A percentile compares a stretch with the other conserved stretches of the same genome.
Evolutionary conservation across 2,113 vertebrate genomes (phyloP).

Genomic region (Embiotoca jacksoni): DNA sequence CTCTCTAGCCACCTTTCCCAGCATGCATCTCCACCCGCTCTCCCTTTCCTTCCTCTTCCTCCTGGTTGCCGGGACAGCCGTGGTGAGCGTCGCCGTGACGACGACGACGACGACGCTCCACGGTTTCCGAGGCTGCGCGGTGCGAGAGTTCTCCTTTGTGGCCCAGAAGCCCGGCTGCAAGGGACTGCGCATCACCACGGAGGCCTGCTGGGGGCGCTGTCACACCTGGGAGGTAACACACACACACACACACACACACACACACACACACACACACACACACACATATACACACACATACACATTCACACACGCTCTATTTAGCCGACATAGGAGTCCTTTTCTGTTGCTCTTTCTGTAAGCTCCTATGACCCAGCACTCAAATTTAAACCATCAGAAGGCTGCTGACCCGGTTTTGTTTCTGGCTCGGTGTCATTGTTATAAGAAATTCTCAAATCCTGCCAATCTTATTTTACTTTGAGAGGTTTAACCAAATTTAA

Average conservation of each 20-base stretch:
- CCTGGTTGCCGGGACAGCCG: conserved; percentile 51
- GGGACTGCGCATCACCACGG: conserved; percentile 76
- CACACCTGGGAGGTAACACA: conserved; percentile 84
- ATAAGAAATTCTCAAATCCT: conserved; percentile 13
- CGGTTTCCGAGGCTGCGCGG: conserved; percentile 81
- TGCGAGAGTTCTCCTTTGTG: conserved; percentile 83
- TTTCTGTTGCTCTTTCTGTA: conserved; percentile 22
- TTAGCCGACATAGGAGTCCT: no score
- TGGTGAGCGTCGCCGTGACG: conserved; percentile 52
- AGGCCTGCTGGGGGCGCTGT: conserved; percentile 86
- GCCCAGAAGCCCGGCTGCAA: conserved; percentile 83
- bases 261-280: not conserved
- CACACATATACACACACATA: no score
- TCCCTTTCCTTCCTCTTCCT: conserved; percentile 54
- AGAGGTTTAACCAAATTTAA: conserved; percentile 33
- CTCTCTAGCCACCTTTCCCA: conserved; percentile 41
- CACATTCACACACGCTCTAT: no score
- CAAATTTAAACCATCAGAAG: conserved; percentile 37
- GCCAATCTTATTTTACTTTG: conserved; percentile 17
- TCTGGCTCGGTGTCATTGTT: conserved; percentile 38
- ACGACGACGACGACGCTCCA: conserved; percentile 70
- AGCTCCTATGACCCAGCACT: conserved; percentile 15
- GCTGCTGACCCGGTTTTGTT: not conserved
- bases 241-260: not conserved
- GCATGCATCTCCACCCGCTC: conserved; percentile 65